Evolutionary conservation across 1,140 invertebrate species (phyloP).

Genomic region (Magallana angulata): DNA sequence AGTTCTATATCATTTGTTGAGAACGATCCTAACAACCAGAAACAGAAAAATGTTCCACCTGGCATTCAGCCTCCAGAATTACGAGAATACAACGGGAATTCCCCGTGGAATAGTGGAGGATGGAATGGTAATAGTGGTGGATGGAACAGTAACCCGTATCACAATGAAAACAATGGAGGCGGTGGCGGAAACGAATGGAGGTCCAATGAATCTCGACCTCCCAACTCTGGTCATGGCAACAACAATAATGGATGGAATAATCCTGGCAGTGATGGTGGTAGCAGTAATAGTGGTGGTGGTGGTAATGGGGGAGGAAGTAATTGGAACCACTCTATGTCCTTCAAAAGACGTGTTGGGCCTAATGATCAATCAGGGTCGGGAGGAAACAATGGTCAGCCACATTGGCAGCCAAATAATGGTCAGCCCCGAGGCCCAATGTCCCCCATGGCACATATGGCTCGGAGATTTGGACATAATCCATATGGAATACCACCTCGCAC

Average conservation of each 20-base stretch:
- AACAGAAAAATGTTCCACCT: not conserved
- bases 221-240: not conserved
- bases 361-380: not conserved
- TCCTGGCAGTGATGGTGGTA: not conserved
- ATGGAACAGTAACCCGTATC: conserved; percentile 25
- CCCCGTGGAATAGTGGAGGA: not conserved
- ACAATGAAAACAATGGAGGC: not conserved
- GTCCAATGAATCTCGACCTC: not conserved
- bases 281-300: not conserved
- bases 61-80: not conserved
- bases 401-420: not conserved
- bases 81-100: not conserved
- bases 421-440: not conserved
- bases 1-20: not conserved
- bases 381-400: not conserved
- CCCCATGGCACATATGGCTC: not conserved
- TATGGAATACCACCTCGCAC: not conserved
- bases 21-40: not conserved
- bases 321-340: conserved; percentile 2
- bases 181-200: not conserved
- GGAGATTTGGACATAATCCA: not conserved
- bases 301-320: not conserved
- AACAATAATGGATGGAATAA: conserved; percentile 32
- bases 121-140: not conserved
- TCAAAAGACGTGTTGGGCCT: not conserved